Evolutionary conservation across 2,888 invertebrate genomes (phyloP).

Genomic region (Hyppa rectilinea): DNA sequence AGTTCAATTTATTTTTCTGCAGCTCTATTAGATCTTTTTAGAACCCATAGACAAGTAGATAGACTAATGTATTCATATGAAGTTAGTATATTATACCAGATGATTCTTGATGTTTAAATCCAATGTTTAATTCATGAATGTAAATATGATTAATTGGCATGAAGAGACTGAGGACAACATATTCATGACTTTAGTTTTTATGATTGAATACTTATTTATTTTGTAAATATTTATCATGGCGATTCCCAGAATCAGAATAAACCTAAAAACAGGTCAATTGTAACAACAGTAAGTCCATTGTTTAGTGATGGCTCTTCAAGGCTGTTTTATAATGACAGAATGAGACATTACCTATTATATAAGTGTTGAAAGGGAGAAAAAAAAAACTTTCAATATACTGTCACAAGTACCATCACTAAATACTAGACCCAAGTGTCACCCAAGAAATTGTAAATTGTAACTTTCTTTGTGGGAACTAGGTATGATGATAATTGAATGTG

Average conservation of each 20-base stretch:
- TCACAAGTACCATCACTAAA: constrained; percentile 13
- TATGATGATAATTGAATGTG: constrained; percentile 22
- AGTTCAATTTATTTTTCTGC: neutral
- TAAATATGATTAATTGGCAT: constrained; percentile 26
- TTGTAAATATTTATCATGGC: constrained; percentile 21
- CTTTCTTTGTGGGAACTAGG: constrained; percentile 18
- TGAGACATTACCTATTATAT: neutral
- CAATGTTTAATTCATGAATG: constrained; percentile 19
- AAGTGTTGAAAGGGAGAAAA: constrained; percentile 5
- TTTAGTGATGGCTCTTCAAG: constrained; percentile 4
- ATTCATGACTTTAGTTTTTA: neutral
- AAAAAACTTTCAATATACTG: neutral
- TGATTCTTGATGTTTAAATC: constrained; percentile 32
- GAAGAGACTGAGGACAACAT: constrained; percentile 40
- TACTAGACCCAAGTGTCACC: constrained; percentile 16
- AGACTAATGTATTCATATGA: constrained; percentile 6
- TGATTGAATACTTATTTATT: neutral
- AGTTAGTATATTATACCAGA: neutral
- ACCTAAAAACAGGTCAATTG: neutral
- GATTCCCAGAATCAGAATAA: constrained; percentile 4
- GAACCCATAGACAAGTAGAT: constrained; percentile 18
- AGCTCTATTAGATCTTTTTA: constrained; percentile 6
- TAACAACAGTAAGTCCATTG: neutral
- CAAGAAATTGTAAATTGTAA: constrained; percentile 42
- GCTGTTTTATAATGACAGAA: neutral